phyloP scores from a whole-genome alignment of 2,888 invertebrate species.

The Dicranocentrus wangi region DNA sequence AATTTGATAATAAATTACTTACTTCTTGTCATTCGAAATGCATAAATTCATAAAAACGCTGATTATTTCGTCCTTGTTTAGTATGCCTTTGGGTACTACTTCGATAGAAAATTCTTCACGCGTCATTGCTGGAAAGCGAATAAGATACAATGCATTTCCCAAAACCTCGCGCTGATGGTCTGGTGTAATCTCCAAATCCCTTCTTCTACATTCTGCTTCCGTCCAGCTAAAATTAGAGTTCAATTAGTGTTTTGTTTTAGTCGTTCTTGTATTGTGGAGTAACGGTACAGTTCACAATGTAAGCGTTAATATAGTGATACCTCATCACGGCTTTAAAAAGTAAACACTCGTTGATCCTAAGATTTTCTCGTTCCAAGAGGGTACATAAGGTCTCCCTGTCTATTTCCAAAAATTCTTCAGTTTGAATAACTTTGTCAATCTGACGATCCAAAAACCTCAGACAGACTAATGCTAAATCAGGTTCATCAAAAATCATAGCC shows the following conservation, averaged over 20 bases:
- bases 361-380: conserved; percentile 85
- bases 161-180: conserved; percentile 83
- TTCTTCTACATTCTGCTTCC: conserved; percentile 83
- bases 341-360: conserved; percentile 85
- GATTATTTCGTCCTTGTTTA: conserved; percentile 85
- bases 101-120: conserved; percentile 89
- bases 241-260: not conserved
- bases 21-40: conserved; percentile 70
- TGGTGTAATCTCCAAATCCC: conserved; percentile 80
- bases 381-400: conserved; percentile 86
- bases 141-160: conserved; percentile 82
- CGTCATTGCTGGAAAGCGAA: conserved; percentile 88
- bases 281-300: too few relatives aligned
- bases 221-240: conserved; percentile 78
- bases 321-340: conserved; percentile 84
- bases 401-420: conserved; percentile 88
- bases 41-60: conserved; percentile 81
- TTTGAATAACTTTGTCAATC: conserved; percentile 80
- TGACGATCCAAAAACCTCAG: conserved; percentile 85
- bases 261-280: too few relatives aligned
- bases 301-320: conserved; percentile 74
- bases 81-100: conserved; percentile 83
- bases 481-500: conserved; percentile 88
- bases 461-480: conserved; percentile 86
- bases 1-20: conserved; percentile 18